A percentile compares a stretch with the other conserved stretches of the same genome.
Conservation (phyloP, 2,113 vertebrate species). For the Sigmodon hispidus region DNA sequence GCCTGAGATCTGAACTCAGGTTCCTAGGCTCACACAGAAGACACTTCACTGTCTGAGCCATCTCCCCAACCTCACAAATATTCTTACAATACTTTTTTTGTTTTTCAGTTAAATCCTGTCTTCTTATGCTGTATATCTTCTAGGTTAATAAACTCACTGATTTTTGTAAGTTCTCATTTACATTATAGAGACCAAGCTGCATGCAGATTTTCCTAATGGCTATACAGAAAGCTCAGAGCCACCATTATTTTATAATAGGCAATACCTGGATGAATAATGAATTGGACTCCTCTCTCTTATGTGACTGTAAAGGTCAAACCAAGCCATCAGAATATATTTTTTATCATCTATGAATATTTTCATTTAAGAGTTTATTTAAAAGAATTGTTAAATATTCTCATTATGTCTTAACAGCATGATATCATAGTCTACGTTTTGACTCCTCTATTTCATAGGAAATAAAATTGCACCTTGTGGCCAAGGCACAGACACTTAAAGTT, state of each 20-base stretch:
- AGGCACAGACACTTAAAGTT: slow-evolving; percentile 77
- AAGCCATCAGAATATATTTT: slow-evolving; percentile 85
- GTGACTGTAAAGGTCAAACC: slow-evolving; percentile 85
- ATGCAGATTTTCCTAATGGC: slow-evolving; percentile 82
- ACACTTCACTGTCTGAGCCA: background rate
- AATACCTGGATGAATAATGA: slow-evolving; percentile 85
- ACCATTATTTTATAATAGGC: slow-evolving; percentile 87
- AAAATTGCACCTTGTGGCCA: slow-evolving; percentile 78
- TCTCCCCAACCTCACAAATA: background rate
- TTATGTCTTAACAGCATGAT: slow-evolving; percentile 84
- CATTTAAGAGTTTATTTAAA: slow-evolving; percentile 85
- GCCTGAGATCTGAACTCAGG: background rate
- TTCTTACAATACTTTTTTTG: slow-evolving; percentile 63
- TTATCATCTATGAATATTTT: slow-evolving; percentile 85
- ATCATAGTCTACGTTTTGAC: slow-evolving; percentile 79
- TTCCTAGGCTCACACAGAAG: background rate
- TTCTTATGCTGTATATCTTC: slow-evolving; percentile 74
- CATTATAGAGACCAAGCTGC: slow-evolving; percentile 79
- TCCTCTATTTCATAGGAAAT: slow-evolving; percentile 82
- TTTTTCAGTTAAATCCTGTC: slow-evolving; percentile 82
- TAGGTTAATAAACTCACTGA: slow-evolving; percentile 82
- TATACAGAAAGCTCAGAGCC: slow-evolving; percentile 81
- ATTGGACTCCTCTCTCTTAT: slow-evolving; percentile 84
- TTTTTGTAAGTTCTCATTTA: slow-evolving; percentile 80
- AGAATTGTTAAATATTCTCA: slow-evolving; percentile 81